A percentile compares a stretch with the other conserved stretches of the same genome.
phyloP scores from a whole-genome alignment of 2,888 invertebrate genomes.

The Scaptodrosophila latifasciaeformis region DNA sequence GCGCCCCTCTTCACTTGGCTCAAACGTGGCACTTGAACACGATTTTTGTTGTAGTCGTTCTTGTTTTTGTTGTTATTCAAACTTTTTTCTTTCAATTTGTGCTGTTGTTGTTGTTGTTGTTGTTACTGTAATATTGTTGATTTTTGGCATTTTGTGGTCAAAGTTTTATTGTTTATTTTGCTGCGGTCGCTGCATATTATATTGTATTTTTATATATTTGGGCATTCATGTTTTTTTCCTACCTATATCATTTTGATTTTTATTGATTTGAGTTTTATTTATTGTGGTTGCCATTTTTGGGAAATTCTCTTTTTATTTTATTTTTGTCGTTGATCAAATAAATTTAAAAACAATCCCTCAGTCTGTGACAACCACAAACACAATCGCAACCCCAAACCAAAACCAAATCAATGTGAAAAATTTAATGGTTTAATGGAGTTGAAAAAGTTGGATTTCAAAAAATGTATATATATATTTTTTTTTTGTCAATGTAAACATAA shows the following conservation, averaged over 20 bases:
- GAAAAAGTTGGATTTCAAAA: too few relatives aligned
- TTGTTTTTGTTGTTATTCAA: conserved; percentile 12
- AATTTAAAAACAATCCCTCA: too few relatives aligned
- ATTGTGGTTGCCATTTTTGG: conserved; percentile 58
- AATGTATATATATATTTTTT: too few relatives aligned
- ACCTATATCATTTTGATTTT: conserved; percentile 47
- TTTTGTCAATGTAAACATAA: too few relatives aligned
- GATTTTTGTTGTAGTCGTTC: conserved; percentile 35
- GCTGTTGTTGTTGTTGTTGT: conserved; percentile 22
- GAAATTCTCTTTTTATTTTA: too few relatives aligned
- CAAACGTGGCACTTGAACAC: conserved; percentile 49
- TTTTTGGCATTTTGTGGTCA: conserved; percentile 13
- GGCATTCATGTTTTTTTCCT: conserved; percentile 55
- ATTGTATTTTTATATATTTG: conserved; percentile 56
- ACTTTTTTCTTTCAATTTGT: conserved; percentile 24
- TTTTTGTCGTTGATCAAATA: too few relatives aligned
- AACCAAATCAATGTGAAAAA: too few relatives aligned
- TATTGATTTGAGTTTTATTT: conserved; percentile 46
- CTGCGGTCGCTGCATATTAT: conserved; percentile 55
- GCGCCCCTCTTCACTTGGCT: background rate
- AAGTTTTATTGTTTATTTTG: conserved; percentile 55
- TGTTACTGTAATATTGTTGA: conserved; percentile 3
- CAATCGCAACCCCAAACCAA: too few relatives aligned
- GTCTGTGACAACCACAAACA: too few relatives aligned
- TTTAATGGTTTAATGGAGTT: too few relatives aligned